A percentile compares a stretch with the other conserved stretches of the same genome.
These are phyloP conservation scores for Scaptomyza flava DNA, from an alignment of 2,888 invertebrate species.

Conservation along the genomic window DNA sequence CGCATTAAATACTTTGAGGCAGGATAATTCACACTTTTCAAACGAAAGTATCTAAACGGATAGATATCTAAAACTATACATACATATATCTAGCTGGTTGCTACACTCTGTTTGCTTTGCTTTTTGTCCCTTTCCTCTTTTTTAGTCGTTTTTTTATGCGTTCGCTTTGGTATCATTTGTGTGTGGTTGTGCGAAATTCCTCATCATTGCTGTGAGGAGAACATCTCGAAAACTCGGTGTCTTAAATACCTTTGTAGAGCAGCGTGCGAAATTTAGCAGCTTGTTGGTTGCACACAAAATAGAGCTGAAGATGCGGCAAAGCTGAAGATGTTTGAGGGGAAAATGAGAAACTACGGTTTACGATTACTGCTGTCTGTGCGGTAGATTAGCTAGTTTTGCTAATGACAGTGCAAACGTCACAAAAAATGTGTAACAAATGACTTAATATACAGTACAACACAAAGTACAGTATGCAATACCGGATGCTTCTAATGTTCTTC, in stretches of 20 bases:
- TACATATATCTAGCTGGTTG: conserved; percentile 33
- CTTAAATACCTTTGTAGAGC: conserved; percentile 67
- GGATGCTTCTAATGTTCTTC: too few relatives aligned
- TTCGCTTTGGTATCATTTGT: conserved; percentile 10
- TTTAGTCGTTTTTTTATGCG: conserved; percentile 14
- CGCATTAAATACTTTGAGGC: conserved; percentile 79
- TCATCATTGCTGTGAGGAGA: conserved; percentile 29
- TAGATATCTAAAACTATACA: conserved; percentile 32
- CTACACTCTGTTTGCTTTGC: conserved; percentile 13
- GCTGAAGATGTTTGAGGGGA: background rate
- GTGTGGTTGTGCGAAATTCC: conserved; percentile 34
- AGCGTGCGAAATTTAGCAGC: conserved; percentile 79
- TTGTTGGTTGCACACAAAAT: conserved; percentile 54
- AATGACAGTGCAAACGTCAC: conserved; percentile 48
- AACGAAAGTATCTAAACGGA: conserved; percentile 59
- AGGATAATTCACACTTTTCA: conserved; percentile 74
- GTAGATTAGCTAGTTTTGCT: conserved; percentile 38
- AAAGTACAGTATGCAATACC: background rate
- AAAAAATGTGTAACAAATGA: conserved; percentile 12
- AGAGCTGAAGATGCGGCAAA: background rate
- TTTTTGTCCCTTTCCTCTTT: conserved; percentile 8
- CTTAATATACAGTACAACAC: background rate
- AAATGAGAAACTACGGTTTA: background rate
- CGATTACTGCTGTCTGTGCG: conserved; percentile 3
- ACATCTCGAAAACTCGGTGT: conserved; percentile 38